phyloP scores from a whole-genome alignment of 2,888 invertebrate species.

The Laothoe populi region DNA sequence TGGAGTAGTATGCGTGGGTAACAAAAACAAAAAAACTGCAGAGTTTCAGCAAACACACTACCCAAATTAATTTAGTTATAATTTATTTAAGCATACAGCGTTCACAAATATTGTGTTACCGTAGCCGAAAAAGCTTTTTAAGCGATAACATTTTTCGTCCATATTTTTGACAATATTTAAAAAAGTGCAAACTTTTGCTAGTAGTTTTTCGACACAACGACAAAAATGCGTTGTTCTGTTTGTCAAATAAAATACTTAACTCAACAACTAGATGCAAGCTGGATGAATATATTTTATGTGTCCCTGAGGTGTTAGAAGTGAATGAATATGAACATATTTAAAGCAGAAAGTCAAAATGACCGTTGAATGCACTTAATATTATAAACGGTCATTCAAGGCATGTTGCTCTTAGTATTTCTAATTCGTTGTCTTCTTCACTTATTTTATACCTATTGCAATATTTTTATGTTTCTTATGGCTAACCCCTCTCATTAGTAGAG shows the following conservation, averaged over 20 bases:
- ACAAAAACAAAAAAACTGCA: neutral
- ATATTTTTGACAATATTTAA: neutral
- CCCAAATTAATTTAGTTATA: slow-evolving; percentile 13
- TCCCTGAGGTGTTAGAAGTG: neutral
- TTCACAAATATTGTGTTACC: neutral
- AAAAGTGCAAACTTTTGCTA: neutral
- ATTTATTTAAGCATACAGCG: slow-evolving; percentile 18
- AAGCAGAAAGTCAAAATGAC: neutral
- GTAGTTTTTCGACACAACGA: neutral
- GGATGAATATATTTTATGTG: neutral
- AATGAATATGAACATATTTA: neutral
- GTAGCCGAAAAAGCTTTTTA: neutral
- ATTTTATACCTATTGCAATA: neutral
- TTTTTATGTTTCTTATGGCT: too few species aligned
- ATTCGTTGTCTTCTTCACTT: neutral
- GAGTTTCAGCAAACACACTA: neutral
- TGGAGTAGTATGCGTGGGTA: neutral
- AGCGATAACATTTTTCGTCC: neutral
- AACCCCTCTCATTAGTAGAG: too few species aligned
- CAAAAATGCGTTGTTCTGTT: slow-evolving; percentile 1
- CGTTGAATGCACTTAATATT: too few species aligned
- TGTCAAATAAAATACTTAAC: neutral
- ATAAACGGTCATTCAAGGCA: too few species aligned
- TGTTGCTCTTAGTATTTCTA: neutral
- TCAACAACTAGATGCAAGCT: neutral